Evolutionary conservation across 2,113 vertebrate species (phyloP), one percentile per base, ranked within the genome.

Genomic region (Leucoraja erinaceus): DNA sequence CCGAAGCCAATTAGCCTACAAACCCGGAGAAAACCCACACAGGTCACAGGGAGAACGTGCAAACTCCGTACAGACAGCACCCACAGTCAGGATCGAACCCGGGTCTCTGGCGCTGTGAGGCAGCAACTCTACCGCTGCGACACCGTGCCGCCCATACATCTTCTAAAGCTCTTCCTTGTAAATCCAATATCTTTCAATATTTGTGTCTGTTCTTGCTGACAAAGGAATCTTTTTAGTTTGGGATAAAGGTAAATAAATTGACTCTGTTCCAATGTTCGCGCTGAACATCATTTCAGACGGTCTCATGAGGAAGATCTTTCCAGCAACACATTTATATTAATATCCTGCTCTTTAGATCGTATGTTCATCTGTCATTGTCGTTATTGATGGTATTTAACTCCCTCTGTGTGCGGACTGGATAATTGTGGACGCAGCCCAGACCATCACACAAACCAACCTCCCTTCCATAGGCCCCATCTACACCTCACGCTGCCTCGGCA

Each of bases 211-310:
- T 88, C 5, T 20, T 66, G 83, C 83, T 88, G 83, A 88, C 83
- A 63, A n/a, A 88, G 83, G 5, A 14, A 88, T 88, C 11, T 88
- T 61, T 63, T 88, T 31, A 88, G 61, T 88, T 14, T 63, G 5
- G n/a, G 83, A 18, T 88, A 31, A 88, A 56, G 63, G 28, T 88
- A 59, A 86, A 86, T 86, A 86, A 59, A 86, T 86, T 63, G 59
- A 88, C 59, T 88, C 59, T 88, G 83, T 61, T 88, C 83, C 83
- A 88, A 63, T 88, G 61, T 88, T 63, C n/a, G n/a, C 83, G 63
- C 63, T 63, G 31, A 88, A 31, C 59, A 88, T 88, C n/a, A 88
- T 66, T 88, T 88, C 63, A 61, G 83, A 63, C n/a, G 18, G 59
- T 66, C 83, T 88, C 83, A 31, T 16, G 83, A 63, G 83, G 63